Evolutionary conservation across 2,797 vertebrate species (phyloP).

Genomic region (Sylvilagus floridanus): DNA sequence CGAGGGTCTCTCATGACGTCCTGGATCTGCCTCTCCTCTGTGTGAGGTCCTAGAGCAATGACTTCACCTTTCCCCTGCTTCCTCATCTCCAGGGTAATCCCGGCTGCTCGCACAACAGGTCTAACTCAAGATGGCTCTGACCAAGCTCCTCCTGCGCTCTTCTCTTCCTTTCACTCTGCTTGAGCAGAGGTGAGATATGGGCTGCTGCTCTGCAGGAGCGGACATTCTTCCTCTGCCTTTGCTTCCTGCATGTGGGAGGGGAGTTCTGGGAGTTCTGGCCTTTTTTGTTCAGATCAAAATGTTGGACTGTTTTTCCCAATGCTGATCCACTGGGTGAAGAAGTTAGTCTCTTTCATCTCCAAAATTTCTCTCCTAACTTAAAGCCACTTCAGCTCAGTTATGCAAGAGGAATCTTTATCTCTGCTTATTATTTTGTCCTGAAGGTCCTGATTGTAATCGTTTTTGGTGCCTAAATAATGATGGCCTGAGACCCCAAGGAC

Average conservation of each 20-base stretch:
- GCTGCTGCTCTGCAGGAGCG: neutral
- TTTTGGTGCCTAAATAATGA: neutral
- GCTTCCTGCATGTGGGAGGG: neutral
- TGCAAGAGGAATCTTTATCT: neutral
- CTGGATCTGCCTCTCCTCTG: neutral
- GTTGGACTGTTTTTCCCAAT: neutral
- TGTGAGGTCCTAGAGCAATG: neutral
- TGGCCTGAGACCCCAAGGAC: neutral
- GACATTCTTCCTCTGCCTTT: no score
- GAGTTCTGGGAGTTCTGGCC: neutral
- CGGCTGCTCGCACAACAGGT: neutral
- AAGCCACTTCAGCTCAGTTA: neutral
- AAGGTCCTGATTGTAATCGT: neutral
- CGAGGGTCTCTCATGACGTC: neutral
- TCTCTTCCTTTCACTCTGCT: neutral
- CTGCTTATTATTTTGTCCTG: neutral
- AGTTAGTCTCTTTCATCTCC: neutral
- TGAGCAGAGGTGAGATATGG: neutral
- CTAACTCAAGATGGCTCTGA: neutral
- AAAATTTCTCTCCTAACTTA: neutral
- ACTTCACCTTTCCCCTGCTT: neutral
- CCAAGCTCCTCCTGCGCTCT: neutral
- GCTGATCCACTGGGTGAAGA: neutral
- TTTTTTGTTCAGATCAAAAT: neutral
- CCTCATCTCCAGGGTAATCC: neutral